phyloP scores from a whole-genome alignment of 92 coral and sea anemone species.

The Bergia puertoricense region DNA sequence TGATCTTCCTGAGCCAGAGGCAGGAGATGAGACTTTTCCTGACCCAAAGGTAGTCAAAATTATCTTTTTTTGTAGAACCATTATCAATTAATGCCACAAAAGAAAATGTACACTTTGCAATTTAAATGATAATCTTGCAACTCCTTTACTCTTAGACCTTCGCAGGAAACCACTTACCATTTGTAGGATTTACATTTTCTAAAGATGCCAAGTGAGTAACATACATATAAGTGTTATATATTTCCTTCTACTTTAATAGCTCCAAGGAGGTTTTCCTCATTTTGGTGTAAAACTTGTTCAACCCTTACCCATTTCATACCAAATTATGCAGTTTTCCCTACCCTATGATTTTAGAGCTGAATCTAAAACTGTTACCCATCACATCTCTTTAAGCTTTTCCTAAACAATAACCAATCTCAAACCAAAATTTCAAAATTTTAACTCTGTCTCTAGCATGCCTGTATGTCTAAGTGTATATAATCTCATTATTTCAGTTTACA shows the following conservation, averaged over 20 bases:
- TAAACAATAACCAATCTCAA: no score
- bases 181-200: conserved; percentile 92
- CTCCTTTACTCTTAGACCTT: conserved; percentile 67
- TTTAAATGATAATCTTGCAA: background rate
- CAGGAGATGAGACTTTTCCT: conserved; percentile 97
- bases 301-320: no score
- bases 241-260: no score
- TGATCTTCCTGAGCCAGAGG: conserved; percentile 98
- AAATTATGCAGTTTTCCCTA: no score
- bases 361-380: no score
- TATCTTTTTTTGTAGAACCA: background rate
- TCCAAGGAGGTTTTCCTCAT: no score
- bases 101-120: background rate
- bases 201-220: conserved; percentile 77
- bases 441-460: no score
- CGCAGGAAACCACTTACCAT: conserved; percentile 98
- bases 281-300: background rate
- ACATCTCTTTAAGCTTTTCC: no score
- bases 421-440: no score
- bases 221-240: background rate
- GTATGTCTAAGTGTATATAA: no score
- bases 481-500: no score
- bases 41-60: conserved; percentile 80
- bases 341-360: no score
- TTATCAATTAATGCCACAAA: background rate